Evolutionary conservation across 2,888 invertebrate genomes (phyloP), one percentile per base, ranked within the genome.

Genomic region (Lasioglossum morio): DNA sequence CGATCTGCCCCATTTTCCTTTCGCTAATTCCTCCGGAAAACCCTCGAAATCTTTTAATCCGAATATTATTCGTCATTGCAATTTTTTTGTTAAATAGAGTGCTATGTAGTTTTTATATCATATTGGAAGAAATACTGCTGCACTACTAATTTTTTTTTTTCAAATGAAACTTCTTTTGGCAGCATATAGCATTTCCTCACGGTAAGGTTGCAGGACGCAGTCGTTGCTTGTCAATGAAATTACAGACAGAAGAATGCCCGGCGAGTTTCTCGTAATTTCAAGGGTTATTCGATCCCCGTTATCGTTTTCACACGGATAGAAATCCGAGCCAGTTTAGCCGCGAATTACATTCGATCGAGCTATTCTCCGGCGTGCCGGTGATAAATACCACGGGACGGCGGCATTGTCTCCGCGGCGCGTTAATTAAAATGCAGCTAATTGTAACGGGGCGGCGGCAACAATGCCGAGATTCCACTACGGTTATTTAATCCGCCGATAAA

Each of bases 391-490:
- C 37, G 69, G 40, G 43, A 12, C 37, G 46, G 14, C 84, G 76
- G 79, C 81, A 89, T 89, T 87, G 87, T 81, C 82, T 79, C 84
- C 63, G 72, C 57, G 79, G 79, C 40, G 80, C 84, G 89, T 87
- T 89, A 89, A 89, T 89, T 89, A 88, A 84, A 88, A 88, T 82
- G 63, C 82, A 77, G 84, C 82, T 86, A 86, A 89, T 86, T 83
- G 84, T 84, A 81, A 86, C 82, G 82, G 82, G 12, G 63, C 75
- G 73, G 77, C 82, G 66, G 16, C 72, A 74, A 89, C 87, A 88
- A 81, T 82, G 30, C 70, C 48, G 48, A 46, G 63, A 81, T 79
- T 83, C 77, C 79, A 79, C 80, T 80, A 77, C 84, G 77, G 84
- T 84, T 84, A 80, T 85, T 85, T 84, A 80, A 85, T 85, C 70